These are phyloP conservation scores for Hedya salicella DNA, from an alignment of 2,888 invertebrate genomes.

Conservation along the genomic window DNA sequence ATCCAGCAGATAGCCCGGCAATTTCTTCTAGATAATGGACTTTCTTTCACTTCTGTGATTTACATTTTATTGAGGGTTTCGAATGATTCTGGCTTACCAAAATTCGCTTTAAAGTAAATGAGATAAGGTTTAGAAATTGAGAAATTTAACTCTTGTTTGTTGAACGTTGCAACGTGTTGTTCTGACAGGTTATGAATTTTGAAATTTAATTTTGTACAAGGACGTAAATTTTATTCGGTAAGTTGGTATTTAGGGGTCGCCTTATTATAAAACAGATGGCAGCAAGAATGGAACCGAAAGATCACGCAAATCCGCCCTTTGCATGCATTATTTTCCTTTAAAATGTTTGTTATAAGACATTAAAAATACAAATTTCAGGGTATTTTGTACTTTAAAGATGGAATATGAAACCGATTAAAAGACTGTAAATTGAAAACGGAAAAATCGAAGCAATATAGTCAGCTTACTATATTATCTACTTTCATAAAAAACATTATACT, in stretches of 20 bases:
- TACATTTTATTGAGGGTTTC: background rate
- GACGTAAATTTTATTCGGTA: constrained; percentile 15
- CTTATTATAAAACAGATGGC: background rate
- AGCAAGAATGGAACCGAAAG: background rate
- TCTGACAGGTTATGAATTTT: constrained; percentile 30
- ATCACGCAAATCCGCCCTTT: no score
- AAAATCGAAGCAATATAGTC: no score
- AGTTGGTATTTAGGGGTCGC: background rate
- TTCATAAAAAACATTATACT: no score
- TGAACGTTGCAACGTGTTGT: constrained; percentile 8
- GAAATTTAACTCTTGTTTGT: background rate
- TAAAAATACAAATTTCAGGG: no score
- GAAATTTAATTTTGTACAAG: constrained; percentile 21
- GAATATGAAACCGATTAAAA: no score
- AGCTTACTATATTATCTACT: no score
- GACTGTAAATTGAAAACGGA: no score
- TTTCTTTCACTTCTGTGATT: constrained; percentile 1
- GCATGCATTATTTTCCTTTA: no score
- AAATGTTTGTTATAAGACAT: no score
- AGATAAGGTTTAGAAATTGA: background rate
- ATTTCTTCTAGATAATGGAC: constrained; percentile 3
- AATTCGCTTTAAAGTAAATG: background rate
- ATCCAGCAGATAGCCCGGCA: constrained; percentile 10
- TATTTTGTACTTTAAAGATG: no score
- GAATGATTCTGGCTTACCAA: constrained; percentile 1